These are phyloP conservation scores for Pelodytes ibericus DNA, from an alignment of 2,797 vertebrate genomes.

Conservation along the genomic window DNA sequence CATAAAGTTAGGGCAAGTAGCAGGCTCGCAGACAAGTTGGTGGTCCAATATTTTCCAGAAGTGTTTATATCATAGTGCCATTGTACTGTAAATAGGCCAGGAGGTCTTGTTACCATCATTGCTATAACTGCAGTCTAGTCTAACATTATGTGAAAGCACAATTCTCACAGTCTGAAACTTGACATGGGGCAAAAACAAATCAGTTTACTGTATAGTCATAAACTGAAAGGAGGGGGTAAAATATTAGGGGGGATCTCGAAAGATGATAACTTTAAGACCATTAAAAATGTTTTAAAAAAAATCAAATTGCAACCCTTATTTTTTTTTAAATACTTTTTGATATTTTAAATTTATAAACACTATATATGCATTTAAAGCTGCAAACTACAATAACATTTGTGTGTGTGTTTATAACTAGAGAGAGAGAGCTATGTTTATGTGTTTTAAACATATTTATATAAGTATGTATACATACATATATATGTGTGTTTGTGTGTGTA, in stretches of 20 bases:
- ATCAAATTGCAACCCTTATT: background rate
- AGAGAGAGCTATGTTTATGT: background rate
- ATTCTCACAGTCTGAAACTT: background rate
- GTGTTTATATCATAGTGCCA: conserved; percentile 28
- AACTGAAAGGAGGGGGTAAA: background rate
- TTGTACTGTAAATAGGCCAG: conserved; percentile 29
- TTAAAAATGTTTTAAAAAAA: background rate
- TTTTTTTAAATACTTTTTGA: too few relatives aligned
- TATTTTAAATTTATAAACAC: conserved; percentile 2
- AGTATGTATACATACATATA: background rate
- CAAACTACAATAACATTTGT: background rate
- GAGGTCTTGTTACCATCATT: background rate
- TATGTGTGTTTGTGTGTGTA: background rate
- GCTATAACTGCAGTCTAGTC: background rate
- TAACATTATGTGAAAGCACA: conserved; percentile 3
- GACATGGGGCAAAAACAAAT: background rate
- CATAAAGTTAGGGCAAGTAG: conserved; percentile 11
- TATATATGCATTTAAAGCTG: background rate
- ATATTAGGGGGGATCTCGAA: background rate
- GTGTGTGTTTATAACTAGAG: background rate
- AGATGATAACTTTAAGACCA: background rate
- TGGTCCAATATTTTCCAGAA: conserved; percentile 31
- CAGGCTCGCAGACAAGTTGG: conserved; percentile 16
- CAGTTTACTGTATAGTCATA: background rate
- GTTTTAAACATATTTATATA: background rate